Evolutionary conservation across 2,113 vertebrate genomes (phyloP).

Genomic region (Stictonetta naevosa): DNA sequence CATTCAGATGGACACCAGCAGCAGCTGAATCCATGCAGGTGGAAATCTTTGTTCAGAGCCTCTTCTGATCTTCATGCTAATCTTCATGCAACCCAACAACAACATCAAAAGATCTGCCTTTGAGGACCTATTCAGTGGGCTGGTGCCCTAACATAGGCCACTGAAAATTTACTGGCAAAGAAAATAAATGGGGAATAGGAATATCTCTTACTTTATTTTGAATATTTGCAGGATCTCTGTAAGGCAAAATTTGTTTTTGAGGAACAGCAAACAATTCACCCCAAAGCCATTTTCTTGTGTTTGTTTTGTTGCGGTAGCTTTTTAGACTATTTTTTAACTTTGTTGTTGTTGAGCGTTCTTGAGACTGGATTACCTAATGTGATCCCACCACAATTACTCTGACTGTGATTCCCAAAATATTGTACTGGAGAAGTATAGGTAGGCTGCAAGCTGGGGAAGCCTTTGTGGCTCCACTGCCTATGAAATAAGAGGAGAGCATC

Average conservation of each 20-base stretch:
- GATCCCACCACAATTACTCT: neutral
- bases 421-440: neutral
- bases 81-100: neutral
- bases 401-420: neutral
- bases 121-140: neutral
- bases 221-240: neutral
- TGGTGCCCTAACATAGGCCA: neutral
- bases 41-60: neutral
- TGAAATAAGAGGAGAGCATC: neutral
- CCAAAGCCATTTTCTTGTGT: neutral
- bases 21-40: neutral
- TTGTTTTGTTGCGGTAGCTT: neutral
- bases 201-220: neutral
- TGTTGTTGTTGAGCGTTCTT: neutral
- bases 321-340: neutral
- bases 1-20: neutral
- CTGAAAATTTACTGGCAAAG: neutral
- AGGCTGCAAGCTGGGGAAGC: neutral
- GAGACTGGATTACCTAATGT: neutral
- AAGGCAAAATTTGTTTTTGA: neutral
- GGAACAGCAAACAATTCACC: neutral
- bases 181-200: neutral
- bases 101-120: neutral
- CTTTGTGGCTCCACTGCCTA: neutral
- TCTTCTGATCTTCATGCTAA: neutral